Evolutionary conservation across 2,888 invertebrate genomes (phyloP), one percentile per base, ranked within the genome.

Genomic region (Andricus curvator): DNA sequence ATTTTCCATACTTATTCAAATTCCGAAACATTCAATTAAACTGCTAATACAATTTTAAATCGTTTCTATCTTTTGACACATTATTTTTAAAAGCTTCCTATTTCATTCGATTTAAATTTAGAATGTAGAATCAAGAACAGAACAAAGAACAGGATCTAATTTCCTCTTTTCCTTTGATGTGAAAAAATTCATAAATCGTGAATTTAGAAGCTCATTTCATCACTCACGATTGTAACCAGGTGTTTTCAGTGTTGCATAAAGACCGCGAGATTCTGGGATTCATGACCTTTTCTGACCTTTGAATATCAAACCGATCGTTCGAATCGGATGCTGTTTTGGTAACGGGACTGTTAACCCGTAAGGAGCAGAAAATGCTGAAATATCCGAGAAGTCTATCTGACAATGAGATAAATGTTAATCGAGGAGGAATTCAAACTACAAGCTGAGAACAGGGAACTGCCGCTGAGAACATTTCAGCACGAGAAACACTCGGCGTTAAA

Each of bases 351-450:
- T 70, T 70, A 70, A 70, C 51, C 70, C 20, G 29, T 25, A 51
- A 48, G 17, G 20, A 70, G 37, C 51, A 48, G 68, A 68, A 68
- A 68, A 44, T 11, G 51, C 51, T 70, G 29, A 11, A 70, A 70
- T 70, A 70, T 33, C 51, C 25, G 51, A 70, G 70, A 29, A 51
- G 48, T 70, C 70, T 51, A 70, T 70, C 70, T 70, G 70, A 70
- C 70, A 70, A 70, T 70, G 33, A 70, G 70, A 70, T 70, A 70
- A 70, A 70, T 70, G 70, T 70, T 70, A 70, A 70, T 70, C 70
- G 70, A 70, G 51, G 51, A 33, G 51, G 70, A 51, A 70, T 70
- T 70, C 70, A 48, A 44, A 70, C 48, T 48, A 68, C 25, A 67
- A 11, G 22, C 25, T 62, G 22, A 68, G 68, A 70, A 68, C 44